Conservation (phyloP, 2,888 invertebrate genomes). For the Spilarctia lutea region DNA sequence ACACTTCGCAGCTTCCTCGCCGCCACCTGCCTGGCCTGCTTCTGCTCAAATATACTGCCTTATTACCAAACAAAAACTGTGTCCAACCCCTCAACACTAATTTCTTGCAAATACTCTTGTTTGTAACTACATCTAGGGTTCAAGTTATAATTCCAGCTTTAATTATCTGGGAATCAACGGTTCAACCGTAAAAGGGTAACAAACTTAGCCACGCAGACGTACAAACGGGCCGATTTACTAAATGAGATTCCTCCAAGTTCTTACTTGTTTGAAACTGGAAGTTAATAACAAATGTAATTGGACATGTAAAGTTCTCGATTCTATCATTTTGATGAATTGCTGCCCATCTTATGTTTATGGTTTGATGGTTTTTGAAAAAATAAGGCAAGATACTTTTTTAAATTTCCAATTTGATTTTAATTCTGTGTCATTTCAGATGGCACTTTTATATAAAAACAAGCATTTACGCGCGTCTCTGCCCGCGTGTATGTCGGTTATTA, state of each 20-base stretch:
- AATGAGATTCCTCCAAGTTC: slow-evolving; percentile 2
- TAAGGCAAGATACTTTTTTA: too few relatives aligned
- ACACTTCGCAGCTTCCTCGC: too few relatives aligned
- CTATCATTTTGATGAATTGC: background rate
- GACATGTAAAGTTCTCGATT: background rate
- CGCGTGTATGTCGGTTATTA: too few relatives aligned
- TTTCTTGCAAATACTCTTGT: background rate
- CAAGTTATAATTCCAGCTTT: background rate
- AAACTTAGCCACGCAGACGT: background rate
- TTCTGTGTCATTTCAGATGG: too few relatives aligned
- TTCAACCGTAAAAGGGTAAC: background rate
- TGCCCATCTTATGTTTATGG: background rate
- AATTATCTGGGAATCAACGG: background rate
- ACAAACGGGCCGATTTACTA: background rate
- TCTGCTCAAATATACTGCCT: too few relatives aligned
- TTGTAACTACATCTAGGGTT: background rate
- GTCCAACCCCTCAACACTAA: background rate
- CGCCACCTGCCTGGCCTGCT: too few relatives aligned
- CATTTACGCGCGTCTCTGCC: too few relatives aligned
- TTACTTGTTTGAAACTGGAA: slow-evolving; percentile 2
- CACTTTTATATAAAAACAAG: too few relatives aligned
- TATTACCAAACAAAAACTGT: too few relatives aligned
- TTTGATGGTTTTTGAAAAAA: background rate
- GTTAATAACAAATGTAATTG: background rate
- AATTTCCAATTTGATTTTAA: too few relatives aligned